Evolutionary conservation across 2,888 invertebrate species (phyloP).

Genomic region (Teinopalpus imperialis): DNA sequence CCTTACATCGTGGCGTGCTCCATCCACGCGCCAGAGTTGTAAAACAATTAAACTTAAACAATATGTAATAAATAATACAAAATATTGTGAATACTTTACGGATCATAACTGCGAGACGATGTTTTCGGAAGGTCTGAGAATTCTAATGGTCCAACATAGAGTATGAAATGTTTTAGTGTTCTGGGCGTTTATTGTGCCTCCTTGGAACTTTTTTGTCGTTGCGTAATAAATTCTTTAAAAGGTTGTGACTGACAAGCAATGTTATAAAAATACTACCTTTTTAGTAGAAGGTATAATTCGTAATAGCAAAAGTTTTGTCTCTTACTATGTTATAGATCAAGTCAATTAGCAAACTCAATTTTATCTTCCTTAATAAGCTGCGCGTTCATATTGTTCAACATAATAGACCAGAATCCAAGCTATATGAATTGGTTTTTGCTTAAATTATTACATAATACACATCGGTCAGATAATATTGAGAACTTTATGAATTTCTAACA

Average conservation of each 20-base stretch:
- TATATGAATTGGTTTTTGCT: too few species aligned
- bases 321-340: too few species aligned
- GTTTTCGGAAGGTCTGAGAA: conserved; percentile 60
- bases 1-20: conserved; percentile 48
- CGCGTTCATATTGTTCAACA: too few species aligned
- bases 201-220: conserved; percentile 24
- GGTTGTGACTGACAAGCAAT: conserved; percentile 2
- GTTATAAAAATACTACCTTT: conserved; percentile 1
- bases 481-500: too few species aligned
- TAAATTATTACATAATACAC: too few species aligned
- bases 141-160: conserved; percentile 39
- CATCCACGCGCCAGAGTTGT: conserved; percentile 64
- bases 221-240: conserved; percentile 18
- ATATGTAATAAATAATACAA: conserved; percentile 51
- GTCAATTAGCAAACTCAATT: too few species aligned
- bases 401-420: too few species aligned
- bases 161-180: conserved; percentile 40
- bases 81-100: conserved; percentile 59
- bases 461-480: too few species aligned
- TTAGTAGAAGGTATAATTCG: not conserved
- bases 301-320: too few species aligned
- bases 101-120: conserved; percentile 51
- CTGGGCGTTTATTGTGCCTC: conserved; percentile 31
- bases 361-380: too few species aligned
- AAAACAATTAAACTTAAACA: conserved; percentile 60